A percentile compares a stretch with the other conserved stretches of the same genome.
phyloP scores from a whole-genome alignment of 1,140 invertebrate genomes.

The Bombus waltoni region DNA sequence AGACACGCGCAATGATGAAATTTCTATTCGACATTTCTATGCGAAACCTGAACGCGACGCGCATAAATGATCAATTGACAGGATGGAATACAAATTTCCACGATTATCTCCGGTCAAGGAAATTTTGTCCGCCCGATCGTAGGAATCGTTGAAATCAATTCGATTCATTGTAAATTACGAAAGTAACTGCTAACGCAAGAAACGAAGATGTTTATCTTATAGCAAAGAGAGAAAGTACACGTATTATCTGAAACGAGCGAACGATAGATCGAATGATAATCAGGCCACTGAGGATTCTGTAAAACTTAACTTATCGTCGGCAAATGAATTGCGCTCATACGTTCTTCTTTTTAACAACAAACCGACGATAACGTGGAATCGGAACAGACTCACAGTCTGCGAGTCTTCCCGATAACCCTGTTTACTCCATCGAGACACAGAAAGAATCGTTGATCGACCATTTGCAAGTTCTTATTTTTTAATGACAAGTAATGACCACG shows the following conservation, averaged over 20 bases:
- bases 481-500: not conserved
- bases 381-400: slow-evolving; percentile 46
- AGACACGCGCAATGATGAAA: slow-evolving; percentile 13
- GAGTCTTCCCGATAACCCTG: slow-evolving; percentile 53
- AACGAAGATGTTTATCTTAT: not conserved
- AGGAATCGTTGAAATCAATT: not conserved
- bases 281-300: not conserved
- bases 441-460: slow-evolving; percentile 8
- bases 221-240: not conserved
- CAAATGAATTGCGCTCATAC: slow-evolving; percentile 8
- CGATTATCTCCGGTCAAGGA: not conserved
- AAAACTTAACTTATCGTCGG: not conserved
- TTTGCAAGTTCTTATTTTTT: not conserved
- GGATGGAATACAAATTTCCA: slow-evolving; percentile 36
- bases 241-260: not conserved
- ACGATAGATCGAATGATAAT: not conserved
- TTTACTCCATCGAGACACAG: not conserved
- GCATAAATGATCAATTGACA: slow-evolving; percentile 14
- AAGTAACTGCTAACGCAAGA: not conserved
- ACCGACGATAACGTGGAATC: slow-evolving; percentile 40
- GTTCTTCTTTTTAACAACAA: not conserved
- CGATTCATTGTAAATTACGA: not conserved
- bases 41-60: slow-evolving; percentile 7
- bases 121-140: not conserved
- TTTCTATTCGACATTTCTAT: slow-evolving; percentile 33